Evolutionary conservation across 2,888 invertebrate species (phyloP), one percentile per base, ranked within the genome.

Genomic region (Ichneumon xanthorius): DNA sequence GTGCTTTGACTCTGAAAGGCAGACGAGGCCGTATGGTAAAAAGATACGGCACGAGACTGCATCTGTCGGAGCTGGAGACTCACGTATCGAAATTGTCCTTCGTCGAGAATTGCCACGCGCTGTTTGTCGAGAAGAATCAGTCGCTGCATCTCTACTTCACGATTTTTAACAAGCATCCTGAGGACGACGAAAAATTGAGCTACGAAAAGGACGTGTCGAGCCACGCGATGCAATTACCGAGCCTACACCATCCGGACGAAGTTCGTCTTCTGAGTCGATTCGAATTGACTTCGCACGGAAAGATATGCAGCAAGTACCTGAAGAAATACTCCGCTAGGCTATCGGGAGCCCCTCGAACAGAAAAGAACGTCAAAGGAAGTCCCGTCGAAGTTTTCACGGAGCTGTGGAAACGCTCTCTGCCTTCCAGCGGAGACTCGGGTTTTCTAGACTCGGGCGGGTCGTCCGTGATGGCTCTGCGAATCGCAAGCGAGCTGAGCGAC

Each of bases 11-110:
- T 91, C 97, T 96, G 89, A 94, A 95, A 88, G 96, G 97, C 0
- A 95, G 98, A 68, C 95, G 94, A 86, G 97, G 97, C 93, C 95
- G 95, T 87, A 93, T 96, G 37, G 94, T 98, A 7, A 98, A 98
- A 94, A 95, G 97, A 92, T 96, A 96, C 93, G 98, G 98, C 0
- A 95, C 96, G 89, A 96, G 96, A 94, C 92, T 98, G 5, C 95
- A 96, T 92, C 93, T 97, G 65, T 93, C 94, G 55, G 90, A 93
- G 50, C 95, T 97, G 80, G 96, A 97, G 92, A 92, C 91, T 77
- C 88, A 88, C 26, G 93, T 94, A n/a, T 94, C 94, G 92, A 92
- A 94, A 87, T 94, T 95, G 87, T 93, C 94, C 9, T 93, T 92
- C 86, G 94, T 96, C 5, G 93, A 94, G 86, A 94, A 95, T 81